Conservation (phyloP, 2,797 vertebrate genomes). For the Anolis apletophallus region DNA sequence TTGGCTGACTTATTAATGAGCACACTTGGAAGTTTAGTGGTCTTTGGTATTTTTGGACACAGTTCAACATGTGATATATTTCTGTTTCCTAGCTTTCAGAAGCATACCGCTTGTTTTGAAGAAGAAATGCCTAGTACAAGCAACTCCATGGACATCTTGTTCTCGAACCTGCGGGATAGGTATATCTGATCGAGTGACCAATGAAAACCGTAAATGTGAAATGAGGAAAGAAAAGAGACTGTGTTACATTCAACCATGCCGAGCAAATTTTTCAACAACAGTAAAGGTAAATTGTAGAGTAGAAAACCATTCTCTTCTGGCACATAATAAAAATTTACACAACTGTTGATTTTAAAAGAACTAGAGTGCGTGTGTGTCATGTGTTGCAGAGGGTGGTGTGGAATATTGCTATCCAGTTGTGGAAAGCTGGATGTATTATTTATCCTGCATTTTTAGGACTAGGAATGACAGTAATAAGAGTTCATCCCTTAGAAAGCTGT, state of each 20-base stretch:
- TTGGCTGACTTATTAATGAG: background rate
- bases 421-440: background rate
- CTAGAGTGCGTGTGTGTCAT: background rate
- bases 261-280: constrained; percentile 76
- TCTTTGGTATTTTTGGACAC: background rate
- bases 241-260: constrained; percentile 91
- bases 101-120: constrained; percentile 91
- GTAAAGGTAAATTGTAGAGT: constrained; percentile 82
- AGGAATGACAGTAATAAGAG: background rate
- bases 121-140: constrained; percentile 93
- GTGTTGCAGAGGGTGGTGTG: no score
- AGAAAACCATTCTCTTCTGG: constrained; percentile 18
- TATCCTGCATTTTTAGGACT: background rate
- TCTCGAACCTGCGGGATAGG: constrained; percentile 92
- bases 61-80: constrained; percentile 8
- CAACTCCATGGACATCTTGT: constrained; percentile 92
- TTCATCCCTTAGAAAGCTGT: background rate
- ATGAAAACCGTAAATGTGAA: constrained; percentile 91
- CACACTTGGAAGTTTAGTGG: background rate
- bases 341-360: background rate
- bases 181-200: constrained; percentile 91
- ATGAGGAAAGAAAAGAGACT: constrained; percentile 91
- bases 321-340: background rate
- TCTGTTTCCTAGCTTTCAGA: constrained; percentile 88
- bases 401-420: background rate